A percentile compares a stretch with the other conserved stretches of the same genome.
Evolutionary conservation across 2,797 vertebrate species (phyloP).

Genomic region (Malurus leucopterus): DNA sequence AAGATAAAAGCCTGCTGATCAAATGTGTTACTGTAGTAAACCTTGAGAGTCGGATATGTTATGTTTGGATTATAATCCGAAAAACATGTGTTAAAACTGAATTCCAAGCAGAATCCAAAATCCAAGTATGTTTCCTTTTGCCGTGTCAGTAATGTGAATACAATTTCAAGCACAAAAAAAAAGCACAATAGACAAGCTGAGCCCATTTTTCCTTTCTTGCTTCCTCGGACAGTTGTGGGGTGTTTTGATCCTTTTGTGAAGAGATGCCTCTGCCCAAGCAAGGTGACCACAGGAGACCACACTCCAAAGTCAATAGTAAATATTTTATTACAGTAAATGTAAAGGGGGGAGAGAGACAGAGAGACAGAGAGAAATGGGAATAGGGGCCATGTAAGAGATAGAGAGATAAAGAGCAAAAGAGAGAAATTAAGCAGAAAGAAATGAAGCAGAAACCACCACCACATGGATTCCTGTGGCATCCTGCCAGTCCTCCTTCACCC

Average conservation of each 20-base stretch:
- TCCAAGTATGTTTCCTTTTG: background rate
- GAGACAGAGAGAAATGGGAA: background rate
- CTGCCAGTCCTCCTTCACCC: background rate
- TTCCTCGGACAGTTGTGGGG: background rate
- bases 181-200: background rate
- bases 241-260: background rate
- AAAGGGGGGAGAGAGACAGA: background rate
- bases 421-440: background rate
- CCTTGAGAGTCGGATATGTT: background rate
- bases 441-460: background rate
- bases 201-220: background rate
- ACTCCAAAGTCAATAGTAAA: fast-evolving
- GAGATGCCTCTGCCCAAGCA: background rate
- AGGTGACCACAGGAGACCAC: too few species aligned
- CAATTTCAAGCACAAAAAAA: background rate
- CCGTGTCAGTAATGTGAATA: background rate
- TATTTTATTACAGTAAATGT: background rate
- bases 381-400: background rate
- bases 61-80: background rate
- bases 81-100: background rate
- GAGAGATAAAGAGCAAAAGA: background rate
- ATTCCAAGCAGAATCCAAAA: background rate
- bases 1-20: background rate
- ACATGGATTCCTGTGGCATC: background rate
- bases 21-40: background rate